Percentiles rank a stretch among this genome's conserved stretches.
These are phyloP conservation scores for Benthosema pterotum DNA, from an alignment of 2,797 vertebrate species.

Conservation along the genomic window DNA sequence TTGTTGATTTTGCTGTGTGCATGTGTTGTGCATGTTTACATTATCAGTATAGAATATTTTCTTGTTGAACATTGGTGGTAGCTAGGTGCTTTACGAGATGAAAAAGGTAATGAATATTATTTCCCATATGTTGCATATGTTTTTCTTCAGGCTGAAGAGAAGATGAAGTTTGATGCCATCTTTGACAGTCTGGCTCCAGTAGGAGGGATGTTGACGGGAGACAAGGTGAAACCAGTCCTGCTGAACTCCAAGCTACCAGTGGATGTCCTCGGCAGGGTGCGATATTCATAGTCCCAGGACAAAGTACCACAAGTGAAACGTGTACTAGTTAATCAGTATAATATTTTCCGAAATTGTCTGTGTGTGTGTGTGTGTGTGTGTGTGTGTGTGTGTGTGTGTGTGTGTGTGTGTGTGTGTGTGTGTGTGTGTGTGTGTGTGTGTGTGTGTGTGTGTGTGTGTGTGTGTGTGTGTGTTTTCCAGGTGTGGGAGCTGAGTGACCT, in stretches of 20 bases:
- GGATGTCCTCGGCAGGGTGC: constrained; percentile 95
- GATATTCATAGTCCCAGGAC: constrained; percentile 7
- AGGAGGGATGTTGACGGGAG: constrained; percentile 91
- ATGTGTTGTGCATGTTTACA: too few species aligned
- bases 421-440: neutral
- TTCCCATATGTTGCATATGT: neutral
- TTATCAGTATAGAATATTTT: too few species aligned
- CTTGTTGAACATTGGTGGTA: too few species aligned
- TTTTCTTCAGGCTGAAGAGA: constrained; percentile 88
- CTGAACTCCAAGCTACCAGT: constrained; percentile 98
- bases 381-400: too few species aligned
- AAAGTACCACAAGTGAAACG: too few species aligned
- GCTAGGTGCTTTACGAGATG: neutral
- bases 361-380: neutral
- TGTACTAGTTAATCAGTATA: too few species aligned
- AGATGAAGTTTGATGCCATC: constrained; percentile 94
- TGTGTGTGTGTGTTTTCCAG: constrained; percentile 75
- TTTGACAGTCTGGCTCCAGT: constrained; percentile 94
- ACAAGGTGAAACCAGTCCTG: constrained; percentile 97
- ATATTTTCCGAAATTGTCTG: too few species aligned
- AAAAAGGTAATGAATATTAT: neutral
- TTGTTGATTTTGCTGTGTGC: too few species aligned
- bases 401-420: neutral
- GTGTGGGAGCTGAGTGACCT: constrained; percentile 98
- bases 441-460: constrained; percentile 32